These are phyloP conservation scores for Aythya baeri DNA, from an alignment of 2,113 vertebrate species.

Conservation along the genomic window DNA sequence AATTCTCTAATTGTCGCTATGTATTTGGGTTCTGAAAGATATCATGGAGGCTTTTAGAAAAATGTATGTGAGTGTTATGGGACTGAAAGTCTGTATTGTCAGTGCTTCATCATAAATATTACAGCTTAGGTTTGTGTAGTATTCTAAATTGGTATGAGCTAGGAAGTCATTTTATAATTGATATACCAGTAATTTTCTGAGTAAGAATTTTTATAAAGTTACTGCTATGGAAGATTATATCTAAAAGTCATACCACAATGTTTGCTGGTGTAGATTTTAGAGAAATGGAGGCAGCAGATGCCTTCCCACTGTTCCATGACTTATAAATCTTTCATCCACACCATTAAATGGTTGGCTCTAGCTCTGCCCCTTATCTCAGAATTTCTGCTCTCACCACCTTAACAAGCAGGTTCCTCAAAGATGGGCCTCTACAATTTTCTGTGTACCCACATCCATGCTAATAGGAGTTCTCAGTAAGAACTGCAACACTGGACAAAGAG, in stretches of 20 bases:
- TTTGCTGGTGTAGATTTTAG: not conserved
- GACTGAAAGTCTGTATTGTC: not conserved
- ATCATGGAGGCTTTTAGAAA: not conserved
- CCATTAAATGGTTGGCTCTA: not conserved
- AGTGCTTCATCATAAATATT: not conserved
- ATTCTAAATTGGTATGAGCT: not conserved
- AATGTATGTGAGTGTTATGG: not conserved
- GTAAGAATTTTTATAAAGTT: not conserved
- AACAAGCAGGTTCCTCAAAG: not conserved
- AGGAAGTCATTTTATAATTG: not conserved
- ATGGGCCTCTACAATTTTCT: not conserved
- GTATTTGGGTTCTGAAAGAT: not conserved
- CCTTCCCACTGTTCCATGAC: not conserved
- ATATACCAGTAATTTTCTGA: not conserved
- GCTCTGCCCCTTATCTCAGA: not conserved
- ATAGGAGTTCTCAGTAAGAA: not conserved
- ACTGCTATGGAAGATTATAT: not conserved
- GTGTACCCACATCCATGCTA: accelerated
- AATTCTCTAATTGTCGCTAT: not conserved
- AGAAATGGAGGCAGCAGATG: not conserved
- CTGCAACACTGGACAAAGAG: not conserved
- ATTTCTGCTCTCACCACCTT: not conserved
- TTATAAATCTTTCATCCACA: not conserved
- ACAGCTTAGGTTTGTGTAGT: not conserved
- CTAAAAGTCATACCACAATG: not conserved